phyloP scores from a whole-genome alignment of 1,140 invertebrate genomes.

The Papilio glaucus region DNA sequence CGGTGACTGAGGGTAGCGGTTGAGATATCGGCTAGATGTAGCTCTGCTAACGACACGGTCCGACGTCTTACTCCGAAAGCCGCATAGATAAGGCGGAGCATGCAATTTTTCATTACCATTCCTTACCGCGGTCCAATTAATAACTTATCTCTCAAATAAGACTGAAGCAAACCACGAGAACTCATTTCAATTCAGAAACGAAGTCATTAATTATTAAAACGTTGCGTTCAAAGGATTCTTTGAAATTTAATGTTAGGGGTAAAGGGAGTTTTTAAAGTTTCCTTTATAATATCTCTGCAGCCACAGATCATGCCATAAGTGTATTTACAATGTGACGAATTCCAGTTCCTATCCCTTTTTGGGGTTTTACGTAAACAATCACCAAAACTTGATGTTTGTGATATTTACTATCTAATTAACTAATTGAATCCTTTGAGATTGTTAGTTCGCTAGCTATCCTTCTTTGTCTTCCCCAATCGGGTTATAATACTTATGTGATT shows the following conservation, averaged over 20 bases:
- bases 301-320: background rate
- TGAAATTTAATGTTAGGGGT: background rate
- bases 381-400: too few relatives aligned
- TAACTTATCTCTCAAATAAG: constrained; percentile 43
- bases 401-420: too few relatives aligned
- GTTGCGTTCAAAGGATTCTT: constrained; percentile 29
- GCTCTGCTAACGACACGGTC: constrained; percentile 61
- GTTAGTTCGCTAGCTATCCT: too few relatives aligned
- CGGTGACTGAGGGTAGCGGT: constrained; percentile 42
- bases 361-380: too few relatives aligned
- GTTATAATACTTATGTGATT: background rate
- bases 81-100: constrained; percentile 60
- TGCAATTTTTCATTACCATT: constrained; percentile 70
- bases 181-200: constrained; percentile 29
- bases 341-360: too few relatives aligned
- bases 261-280: background rate
- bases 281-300: background rate
- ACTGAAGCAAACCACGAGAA: constrained; percentile 36
- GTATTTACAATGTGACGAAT: too few relatives aligned
- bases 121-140: constrained; percentile 47
- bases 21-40: constrained; percentile 55
- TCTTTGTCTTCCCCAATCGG: background rate
- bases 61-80: constrained; percentile 56
- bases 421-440: too few relatives aligned
- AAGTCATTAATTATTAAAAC: constrained; percentile 35